phyloP scores from a whole-genome alignment of 1,140 invertebrate species.

The Neelides sp. region DNA sequence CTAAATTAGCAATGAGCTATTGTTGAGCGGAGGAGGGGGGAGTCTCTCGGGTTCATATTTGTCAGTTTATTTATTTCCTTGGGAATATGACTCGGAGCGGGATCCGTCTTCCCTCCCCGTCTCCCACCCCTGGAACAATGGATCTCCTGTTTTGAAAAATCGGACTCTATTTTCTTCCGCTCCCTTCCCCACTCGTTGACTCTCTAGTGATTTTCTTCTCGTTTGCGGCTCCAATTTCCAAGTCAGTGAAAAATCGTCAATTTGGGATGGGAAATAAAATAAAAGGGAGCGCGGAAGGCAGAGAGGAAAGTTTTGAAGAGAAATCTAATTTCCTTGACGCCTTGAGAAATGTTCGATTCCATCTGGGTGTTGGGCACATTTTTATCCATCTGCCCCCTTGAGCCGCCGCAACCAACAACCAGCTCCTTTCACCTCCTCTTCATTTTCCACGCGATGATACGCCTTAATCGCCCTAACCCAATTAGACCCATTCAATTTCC shows the following conservation, averaged over 20 bases:
- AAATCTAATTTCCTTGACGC: slow-evolving; percentile 25
- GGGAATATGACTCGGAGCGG: slow-evolving; percentile 23
- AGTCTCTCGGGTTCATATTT: slow-evolving; percentile 20
- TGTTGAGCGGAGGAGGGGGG: slow-evolving; percentile 4
- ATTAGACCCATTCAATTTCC: too few relatives aligned
- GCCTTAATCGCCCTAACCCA: too few relatives aligned
- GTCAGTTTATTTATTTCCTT: slow-evolving; percentile 29
- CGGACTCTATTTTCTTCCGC: slow-evolving; percentile 23
- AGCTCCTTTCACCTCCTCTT: neutral
- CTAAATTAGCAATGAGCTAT: neutral
- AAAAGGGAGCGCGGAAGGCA: slow-evolving; percentile 1
- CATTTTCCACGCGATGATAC: too few relatives aligned
- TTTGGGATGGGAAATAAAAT: slow-evolving; percentile 28
- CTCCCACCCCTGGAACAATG: neutral
- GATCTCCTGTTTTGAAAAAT: slow-evolving; percentile 26
- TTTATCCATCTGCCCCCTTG: slow-evolving; percentile 23
- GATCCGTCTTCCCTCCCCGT: slow-evolving; percentile 11
- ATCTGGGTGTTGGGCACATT: slow-evolving; percentile 24
- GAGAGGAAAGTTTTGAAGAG: slow-evolving; percentile 21
- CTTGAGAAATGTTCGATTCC: slow-evolving; percentile 29
- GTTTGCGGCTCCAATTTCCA: slow-evolving; percentile 27
- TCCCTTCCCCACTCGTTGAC: slow-evolving; percentile 20
- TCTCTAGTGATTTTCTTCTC: slow-evolving; percentile 28
- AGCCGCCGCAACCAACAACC: slow-evolving; percentile 2
- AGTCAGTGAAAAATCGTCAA: slow-evolving; percentile 32